Evolutionary conservation across 2,113 vertebrate species (phyloP).

Genomic region (Podocnemis expansa): DNA sequence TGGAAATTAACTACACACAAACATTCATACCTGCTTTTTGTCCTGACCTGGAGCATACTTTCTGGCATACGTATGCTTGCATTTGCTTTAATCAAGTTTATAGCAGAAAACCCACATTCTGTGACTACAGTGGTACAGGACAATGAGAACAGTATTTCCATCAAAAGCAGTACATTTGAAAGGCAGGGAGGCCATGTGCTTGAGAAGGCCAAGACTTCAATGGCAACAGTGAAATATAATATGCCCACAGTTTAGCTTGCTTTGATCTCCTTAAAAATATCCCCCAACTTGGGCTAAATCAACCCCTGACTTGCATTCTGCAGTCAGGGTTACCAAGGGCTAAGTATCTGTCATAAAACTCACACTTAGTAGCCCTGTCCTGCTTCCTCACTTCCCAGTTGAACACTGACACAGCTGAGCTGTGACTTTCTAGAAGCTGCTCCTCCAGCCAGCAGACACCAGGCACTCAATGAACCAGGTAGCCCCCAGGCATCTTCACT

Average conservation of each 20-base stretch:
- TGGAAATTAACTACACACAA: slow-evolving; percentile 44
- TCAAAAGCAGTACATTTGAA: neutral
- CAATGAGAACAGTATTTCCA: slow-evolving; percentile 19
- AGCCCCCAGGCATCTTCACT: neutral
- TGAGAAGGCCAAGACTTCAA: neutral
- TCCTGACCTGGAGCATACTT: neutral
- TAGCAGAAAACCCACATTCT: neutral
- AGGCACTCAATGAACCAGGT: fast-evolving
- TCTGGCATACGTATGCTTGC: neutral
- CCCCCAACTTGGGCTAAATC: neutral
- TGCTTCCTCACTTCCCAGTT: neutral
- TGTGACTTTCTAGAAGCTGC: neutral
- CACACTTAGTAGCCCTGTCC: neutral
- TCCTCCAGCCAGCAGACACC: fast-evolving
- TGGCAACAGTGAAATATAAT: neutral
- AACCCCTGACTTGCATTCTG: neutral
- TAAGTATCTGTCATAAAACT: neutral
- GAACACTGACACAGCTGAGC: neutral
- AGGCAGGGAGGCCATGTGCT: neutral
- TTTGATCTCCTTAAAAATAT: neutral
- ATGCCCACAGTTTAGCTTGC: neutral
- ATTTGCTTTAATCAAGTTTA: neutral
- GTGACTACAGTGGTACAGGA: neutral
- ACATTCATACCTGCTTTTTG: neutral
- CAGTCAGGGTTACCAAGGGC: neutral